A percentile compares a stretch with the other conserved stretches of the same genome.
phyloP scores from a whole-genome alignment of 2,113 vertebrate genomes.

The Scalopus aquaticus region DNA sequence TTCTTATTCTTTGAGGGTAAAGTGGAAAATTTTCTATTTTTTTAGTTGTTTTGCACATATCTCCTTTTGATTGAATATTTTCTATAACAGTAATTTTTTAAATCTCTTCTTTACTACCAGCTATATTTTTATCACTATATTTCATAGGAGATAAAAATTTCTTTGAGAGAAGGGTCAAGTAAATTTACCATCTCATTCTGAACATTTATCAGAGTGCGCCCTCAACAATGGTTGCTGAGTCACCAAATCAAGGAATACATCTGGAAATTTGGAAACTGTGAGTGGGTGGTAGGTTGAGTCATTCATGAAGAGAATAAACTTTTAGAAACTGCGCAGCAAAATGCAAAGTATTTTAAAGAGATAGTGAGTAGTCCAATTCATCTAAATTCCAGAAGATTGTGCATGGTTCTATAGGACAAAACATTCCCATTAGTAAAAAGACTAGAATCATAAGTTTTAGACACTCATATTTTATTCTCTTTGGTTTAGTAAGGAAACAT shows the following conservation, averaged over 20 bases:
- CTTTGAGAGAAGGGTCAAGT: not conserved
- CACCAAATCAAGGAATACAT: not conserved
- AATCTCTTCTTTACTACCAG: not conserved
- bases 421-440: not conserved
- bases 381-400: not conserved
- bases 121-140: not conserved
- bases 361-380: not conserved
- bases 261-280: not conserved
- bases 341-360: not conserved
- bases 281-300: not conserved
- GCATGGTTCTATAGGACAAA: not conserved
- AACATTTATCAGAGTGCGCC: not conserved
- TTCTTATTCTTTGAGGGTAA: not conserved
- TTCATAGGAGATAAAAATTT: not conserved
- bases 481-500: not conserved
- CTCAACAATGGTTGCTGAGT: not conserved
- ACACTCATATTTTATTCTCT: not conserved
- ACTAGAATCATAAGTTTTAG: not conserved
- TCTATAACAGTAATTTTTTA: not conserved
- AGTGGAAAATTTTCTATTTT: not conserved
- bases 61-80: not conserved
- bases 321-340: not conserved
- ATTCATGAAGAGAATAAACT: not conserved
- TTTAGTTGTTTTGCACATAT: not conserved
- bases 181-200: not conserved